Evolutionary conservation across 1,140 invertebrate species (phyloP).

Genomic region (Holcopasites calliopsidis): DNA sequence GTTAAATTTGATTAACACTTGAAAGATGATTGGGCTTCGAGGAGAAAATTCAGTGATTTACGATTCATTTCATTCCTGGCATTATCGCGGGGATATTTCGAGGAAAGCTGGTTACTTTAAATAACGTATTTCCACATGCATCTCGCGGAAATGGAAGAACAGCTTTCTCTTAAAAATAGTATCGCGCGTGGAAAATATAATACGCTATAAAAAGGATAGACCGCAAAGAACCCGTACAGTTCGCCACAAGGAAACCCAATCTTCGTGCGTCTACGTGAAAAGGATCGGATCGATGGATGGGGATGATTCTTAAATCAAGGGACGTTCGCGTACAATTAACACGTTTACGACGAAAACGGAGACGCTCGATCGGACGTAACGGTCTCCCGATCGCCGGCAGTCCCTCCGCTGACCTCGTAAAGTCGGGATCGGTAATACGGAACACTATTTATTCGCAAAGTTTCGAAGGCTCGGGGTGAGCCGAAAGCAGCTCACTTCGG

Average conservation of each 20-base stretch:
- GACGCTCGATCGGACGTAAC: slow-evolving; percentile 42
- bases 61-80: neutral
- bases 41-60: neutral
- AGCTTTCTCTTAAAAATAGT: too few relatives aligned
- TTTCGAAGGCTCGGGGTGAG: slow-evolving; percentile 77
- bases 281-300: too few relatives aligned
- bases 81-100: neutral
- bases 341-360: slow-evolving; percentile 20
- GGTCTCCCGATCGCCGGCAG: slow-evolving; percentile 36
- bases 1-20: slow-evolving; percentile 26
- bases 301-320: neutral
- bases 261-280: too few relatives aligned
- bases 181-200: too few relatives aligned
- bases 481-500: slow-evolving; percentile 78
- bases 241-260: too few relatives aligned
- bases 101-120: neutral
- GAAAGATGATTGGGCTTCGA: neutral
- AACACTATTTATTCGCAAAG: slow-evolving; percentile 79
- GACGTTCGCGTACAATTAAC: slow-evolving; percentile 8
- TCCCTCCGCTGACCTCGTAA: slow-evolving; percentile 63
- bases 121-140: too few relatives aligned
- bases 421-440: slow-evolving; percentile 72
- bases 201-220: too few relatives aligned
- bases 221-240: too few relatives aligned
- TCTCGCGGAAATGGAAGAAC: too few relatives aligned